Base-by-base conservation (phyloP, 37 sponge, comb jelly and placozoan genomes). In the Chondrosia reniformis region DNA sequence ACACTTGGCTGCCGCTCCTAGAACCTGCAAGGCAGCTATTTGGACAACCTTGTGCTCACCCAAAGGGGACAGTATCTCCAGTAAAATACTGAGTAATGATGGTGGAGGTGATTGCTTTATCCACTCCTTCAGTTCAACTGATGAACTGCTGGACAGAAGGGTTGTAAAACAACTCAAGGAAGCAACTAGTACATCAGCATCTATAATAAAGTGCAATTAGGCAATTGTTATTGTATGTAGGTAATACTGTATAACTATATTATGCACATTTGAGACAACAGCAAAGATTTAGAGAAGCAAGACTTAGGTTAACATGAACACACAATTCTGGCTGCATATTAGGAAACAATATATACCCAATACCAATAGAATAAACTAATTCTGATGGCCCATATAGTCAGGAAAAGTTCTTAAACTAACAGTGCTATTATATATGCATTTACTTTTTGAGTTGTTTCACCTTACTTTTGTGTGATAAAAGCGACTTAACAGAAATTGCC, bases 121-220 rank as follows among this genome's bases (percentile, higher is more conserved):
- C 92, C 92, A 91, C 4, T 8, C 34, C 74, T 74, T 73, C 55
- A 91, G 84, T 52, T 91, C 92, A 34, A 19, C 42, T 15, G 72
- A 49, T 36, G 78, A 81, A 38, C 31, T 25, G 4, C 54, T 75
- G 75, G 84, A 86, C n/a, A 91, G 52, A 32, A 87, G 39, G 21
- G 92, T 80, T 44, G 76, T 80, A 52, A 43, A 80, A 49, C 87
- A 87, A 1, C 78, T 91, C 24, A 91, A 80, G 33, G 64, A 80
- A 39, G 81, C 87, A 46, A 83, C 84, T 24, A 67, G 84, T 19
- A 91, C 82, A 49, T 86, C 69, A 39, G 57, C 76, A 46, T 91
- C 87, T 84, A 73, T 0, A 72, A 31, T 42, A 63, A 31, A 22
- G 4, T 4, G 32, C 33, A 67, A n/a, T n/a, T n/a, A n/a, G n/a